Conservation (phyloP, 2,797 vertebrate genomes). For the Hemitrygon akajei region DNA sequence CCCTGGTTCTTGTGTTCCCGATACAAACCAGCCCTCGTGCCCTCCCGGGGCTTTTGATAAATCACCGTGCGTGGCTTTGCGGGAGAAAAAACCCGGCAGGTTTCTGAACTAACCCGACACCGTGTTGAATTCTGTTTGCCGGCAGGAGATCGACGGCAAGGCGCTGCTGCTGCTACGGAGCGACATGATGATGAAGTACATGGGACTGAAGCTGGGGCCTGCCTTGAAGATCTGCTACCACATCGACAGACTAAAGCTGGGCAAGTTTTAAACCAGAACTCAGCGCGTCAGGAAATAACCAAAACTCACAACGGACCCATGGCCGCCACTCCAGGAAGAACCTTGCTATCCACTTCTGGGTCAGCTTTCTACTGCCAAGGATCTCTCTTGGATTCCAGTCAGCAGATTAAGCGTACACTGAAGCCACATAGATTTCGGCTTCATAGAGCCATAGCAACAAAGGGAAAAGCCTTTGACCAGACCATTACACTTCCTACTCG, state of each 20-base stretch:
- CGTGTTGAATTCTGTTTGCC: not conserved
- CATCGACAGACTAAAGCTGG: slow-evolving; percentile 92
- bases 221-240: slow-evolving; percentile 94
- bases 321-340: not conserved
- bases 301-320: not conserved
- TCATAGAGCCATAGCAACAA: not conserved
- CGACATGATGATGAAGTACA: slow-evolving; percentile 99
- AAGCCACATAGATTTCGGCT: not conserved
- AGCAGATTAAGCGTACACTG: not conserved
- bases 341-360: not conserved
- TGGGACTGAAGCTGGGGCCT: slow-evolving; percentile 94
- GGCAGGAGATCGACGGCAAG: slow-evolving; percentile 93
- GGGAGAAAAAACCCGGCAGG: not conserved
- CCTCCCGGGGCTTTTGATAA: not conserved
- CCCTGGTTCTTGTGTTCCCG: too few species aligned
- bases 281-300: not conserved
- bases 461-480: not conserved
- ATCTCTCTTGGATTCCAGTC: not conserved
- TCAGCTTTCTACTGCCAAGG: not conserved
- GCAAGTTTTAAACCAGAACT: slow-evolving; percentile 61
- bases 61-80: not conserved
- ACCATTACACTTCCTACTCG: not conserved
- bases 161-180: slow-evolving; percentile 88
- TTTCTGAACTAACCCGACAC: not conserved
- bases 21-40: not conserved